phyloP scores from a whole-genome alignment of 2,797 vertebrate species.

The Dallia pectoralis region DNA sequence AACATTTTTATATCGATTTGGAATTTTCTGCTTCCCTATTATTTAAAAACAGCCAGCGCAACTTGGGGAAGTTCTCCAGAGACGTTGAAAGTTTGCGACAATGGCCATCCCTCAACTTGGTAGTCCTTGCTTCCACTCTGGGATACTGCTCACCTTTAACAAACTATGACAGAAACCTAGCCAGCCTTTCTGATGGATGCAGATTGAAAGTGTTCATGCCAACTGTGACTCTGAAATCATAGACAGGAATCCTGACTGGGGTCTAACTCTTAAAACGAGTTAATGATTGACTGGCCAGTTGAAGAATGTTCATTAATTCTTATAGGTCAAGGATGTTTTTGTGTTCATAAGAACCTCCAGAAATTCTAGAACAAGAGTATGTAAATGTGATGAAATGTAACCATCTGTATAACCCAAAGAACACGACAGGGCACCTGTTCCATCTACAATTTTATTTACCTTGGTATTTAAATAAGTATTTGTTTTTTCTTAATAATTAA shows the following conservation, averaged over 20 bases:
- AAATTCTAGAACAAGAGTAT: background rate
- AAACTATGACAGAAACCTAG: background rate
- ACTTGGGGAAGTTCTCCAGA: background rate
- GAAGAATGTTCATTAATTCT: background rate
- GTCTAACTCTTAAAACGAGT: no score
- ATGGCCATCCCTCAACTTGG: background rate
- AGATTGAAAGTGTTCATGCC: no score
- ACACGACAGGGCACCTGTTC: constrained; percentile 47
- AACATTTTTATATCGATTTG: constrained; percentile 16
- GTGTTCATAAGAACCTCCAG: background rate
- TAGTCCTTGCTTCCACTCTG: background rate
- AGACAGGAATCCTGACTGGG: no score
- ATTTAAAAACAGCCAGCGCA: background rate
- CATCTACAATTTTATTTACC: constrained; percentile 70
- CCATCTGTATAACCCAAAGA: constrained; percentile 24
- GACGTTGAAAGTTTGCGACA: background rate
- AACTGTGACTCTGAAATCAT: no score
- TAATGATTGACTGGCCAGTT: background rate
- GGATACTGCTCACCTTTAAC: background rate
- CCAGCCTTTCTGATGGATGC: no score
- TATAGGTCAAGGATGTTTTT: background rate
- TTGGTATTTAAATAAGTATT: constrained; percentile 77
- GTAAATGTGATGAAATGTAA: background rate
- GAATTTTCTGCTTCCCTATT: constrained; percentile 35
- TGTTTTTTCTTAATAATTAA: constrained; percentile 67